phyloP scores from a whole-genome alignment of 2,888 invertebrate species.

The Drosophila mayaguana region DNA sequence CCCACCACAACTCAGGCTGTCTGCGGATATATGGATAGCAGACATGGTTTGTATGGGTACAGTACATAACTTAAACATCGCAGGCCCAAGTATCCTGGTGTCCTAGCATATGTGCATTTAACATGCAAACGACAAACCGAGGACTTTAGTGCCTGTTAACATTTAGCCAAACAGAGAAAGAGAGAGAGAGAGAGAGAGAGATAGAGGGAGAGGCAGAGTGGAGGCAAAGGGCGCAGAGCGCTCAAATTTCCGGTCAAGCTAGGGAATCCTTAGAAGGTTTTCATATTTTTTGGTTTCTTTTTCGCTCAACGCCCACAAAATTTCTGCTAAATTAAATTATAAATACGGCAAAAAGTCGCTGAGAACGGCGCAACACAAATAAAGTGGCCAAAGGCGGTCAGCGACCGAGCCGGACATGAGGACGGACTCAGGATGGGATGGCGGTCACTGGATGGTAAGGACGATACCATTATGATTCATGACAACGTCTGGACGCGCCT shows the following conservation, averaged over 20 bases:
- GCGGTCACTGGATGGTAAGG: constrained; percentile 12
- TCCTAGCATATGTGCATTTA: constrained; percentile 68
- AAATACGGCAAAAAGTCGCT: constrained; percentile 76
- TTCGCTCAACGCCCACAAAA: constrained; percentile 75
- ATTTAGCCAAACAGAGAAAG: constrained; percentile 22
- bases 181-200: not conserved
- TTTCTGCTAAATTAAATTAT: constrained; percentile 81
- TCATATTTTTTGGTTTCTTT: constrained; percentile 60
- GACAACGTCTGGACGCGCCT: constrained; percentile 63
- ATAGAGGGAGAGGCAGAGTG: not conserved
- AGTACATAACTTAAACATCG: constrained; percentile 68
- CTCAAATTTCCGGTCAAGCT: constrained; percentile 79
- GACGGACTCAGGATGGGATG: not conserved
- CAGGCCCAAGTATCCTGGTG: constrained; percentile 38
- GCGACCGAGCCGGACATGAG: not conserved
- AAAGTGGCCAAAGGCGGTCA: constrained; percentile 62
- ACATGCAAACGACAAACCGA: constrained; percentile 68
- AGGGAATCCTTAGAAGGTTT: constrained; percentile 71
- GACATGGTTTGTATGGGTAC: constrained; percentile 49
- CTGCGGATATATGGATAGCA: constrained; percentile 26
- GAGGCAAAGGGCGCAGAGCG: constrained; percentile 3
- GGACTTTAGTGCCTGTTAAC: constrained; percentile 58
- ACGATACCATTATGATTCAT: constrained; percentile 73
- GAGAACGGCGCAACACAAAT: constrained; percentile 55
- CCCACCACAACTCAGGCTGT: constrained; percentile 27